Conservation (phyloP, 1,140 invertebrate species). For the Berghia stephanieae region DNA sequence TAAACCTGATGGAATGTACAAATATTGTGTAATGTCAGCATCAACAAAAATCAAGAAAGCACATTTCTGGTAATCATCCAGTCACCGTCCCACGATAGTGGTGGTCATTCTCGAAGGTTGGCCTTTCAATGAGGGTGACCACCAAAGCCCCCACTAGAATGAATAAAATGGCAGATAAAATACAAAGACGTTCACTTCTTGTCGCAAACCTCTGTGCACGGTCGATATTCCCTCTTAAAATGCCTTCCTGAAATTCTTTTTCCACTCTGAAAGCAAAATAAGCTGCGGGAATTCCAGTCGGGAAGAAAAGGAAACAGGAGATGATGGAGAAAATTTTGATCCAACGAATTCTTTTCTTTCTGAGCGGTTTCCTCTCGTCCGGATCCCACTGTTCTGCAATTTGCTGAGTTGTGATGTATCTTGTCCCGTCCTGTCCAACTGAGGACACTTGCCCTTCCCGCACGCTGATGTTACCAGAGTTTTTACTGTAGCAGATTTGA, state of each 20-base stretch:
- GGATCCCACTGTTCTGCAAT: slow-evolving; percentile 31
- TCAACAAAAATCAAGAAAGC: too few species aligned
- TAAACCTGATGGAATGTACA: too few species aligned
- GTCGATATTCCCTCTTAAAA: slow-evolving; percentile 48
- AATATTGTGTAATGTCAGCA: too few species aligned
- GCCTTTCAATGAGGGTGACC: slow-evolving; percentile 41
- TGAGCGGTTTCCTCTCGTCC: slow-evolving; percentile 35
- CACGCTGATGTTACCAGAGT: slow-evolving; percentile 34
- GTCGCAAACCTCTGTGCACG: slow-evolving; percentile 45
- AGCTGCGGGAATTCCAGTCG: slow-evolving; percentile 46
- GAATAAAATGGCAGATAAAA: slow-evolving; percentile 42
- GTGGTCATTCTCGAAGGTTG: neutral
- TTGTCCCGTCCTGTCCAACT: slow-evolving; percentile 15
- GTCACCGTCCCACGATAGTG: neutral
- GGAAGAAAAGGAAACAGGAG: slow-evolving; percentile 48
- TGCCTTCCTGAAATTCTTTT: slow-evolving; percentile 48
- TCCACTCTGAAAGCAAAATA: slow-evolving; percentile 46
- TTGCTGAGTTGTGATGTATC: slow-evolving; percentile 30
- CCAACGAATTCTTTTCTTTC: slow-evolving; percentile 37
- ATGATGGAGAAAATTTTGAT: slow-evolving; percentile 43
- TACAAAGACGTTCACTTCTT: slow-evolving; percentile 42
- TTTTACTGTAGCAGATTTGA: too few species aligned
- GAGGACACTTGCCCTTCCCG: slow-evolving; percentile 36
- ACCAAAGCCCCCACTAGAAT: slow-evolving; percentile 38
- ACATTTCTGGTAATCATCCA: too few species aligned